Conservation (phyloP, 1,140 invertebrate genomes). For the Brachionus asplanchnoidis region DNA sequence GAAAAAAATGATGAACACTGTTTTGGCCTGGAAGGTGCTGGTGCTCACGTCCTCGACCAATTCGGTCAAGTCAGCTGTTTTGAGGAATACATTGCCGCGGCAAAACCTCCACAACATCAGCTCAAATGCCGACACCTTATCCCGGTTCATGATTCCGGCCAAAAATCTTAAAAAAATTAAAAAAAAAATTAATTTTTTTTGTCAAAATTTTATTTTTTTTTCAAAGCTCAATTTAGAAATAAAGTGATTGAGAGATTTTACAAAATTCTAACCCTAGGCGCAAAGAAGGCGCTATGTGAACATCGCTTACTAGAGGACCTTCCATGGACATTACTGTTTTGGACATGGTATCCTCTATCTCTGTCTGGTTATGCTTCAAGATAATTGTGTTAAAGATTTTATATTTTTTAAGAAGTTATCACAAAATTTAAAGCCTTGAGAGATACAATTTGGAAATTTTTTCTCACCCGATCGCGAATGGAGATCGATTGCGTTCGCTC, state of each 20-base stretch:
- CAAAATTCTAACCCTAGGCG: slow-evolving; percentile 47
- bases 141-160: slow-evolving; percentile 65
- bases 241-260: not conserved
- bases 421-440: slow-evolving; percentile 41
- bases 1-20: slow-evolving; percentile 98
- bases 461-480: slow-evolving; percentile 38
- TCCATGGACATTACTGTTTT: slow-evolving; percentile 5
- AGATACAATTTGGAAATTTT: not conserved
- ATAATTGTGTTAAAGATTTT: not conserved
- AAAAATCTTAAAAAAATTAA: slow-evolving; percentile 55
- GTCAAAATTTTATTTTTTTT: not conserved
- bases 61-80: slow-evolving; percentile 59
- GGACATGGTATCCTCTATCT: not conserved
- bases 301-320: not conserved
- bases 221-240: not conserved
- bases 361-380: not conserved
- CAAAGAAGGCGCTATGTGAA: not conserved
- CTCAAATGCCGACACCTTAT: slow-evolving; percentile 91
- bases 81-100: slow-evolving; percentile 77
- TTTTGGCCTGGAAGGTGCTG: slow-evolving; percentile 89
- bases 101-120: slow-evolving; percentile 96
- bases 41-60: slow-evolving; percentile 67
- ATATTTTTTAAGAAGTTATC: not conserved
- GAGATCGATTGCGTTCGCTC: slow-evolving; percentile 22
- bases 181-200: not conserved